Percentiles rank a stretch among this genome's conserved stretches.
Evolutionary conservation across 2,797 vertebrate genomes (phyloP).

Genomic region (Protosalanx chinensis): DNA sequence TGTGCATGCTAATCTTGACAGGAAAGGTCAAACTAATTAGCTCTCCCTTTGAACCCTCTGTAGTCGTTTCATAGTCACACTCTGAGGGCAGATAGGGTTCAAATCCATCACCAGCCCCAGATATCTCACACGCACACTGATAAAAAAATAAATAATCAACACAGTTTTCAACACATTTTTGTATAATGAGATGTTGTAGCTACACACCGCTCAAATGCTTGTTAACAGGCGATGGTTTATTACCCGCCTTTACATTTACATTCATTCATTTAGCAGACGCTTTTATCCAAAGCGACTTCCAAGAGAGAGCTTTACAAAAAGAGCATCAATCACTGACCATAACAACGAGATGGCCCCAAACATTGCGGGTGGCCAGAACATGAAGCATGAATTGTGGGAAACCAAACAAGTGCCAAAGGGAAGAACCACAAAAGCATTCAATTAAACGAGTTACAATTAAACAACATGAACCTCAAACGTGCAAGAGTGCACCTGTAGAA

Average conservation of each 20-base stretch:
- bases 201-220: not conserved
- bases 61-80: constrained; percentile 48
- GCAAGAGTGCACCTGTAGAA: no score
- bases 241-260: constrained; percentile 23
- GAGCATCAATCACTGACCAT: no score
- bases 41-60: constrained; percentile 67
- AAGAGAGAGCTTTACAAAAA: not conserved
- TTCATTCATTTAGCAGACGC: no score
- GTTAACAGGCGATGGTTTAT: constrained; percentile 8
- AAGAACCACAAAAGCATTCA: no score
- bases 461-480: no score
- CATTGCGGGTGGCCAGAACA: no score
- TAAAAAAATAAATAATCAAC: no score
- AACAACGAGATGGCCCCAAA: no score
- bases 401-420: no score
- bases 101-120: constrained; percentile 13
- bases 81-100: constrained; percentile 60
- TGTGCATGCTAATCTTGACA: constrained; percentile 71
- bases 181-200: constrained; percentile 3
- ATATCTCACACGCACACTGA: not conserved
- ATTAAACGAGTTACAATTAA: no score
- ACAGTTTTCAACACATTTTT: constrained; percentile 7
- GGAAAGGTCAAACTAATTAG: constrained; percentile 82
- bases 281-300: no score
- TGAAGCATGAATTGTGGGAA: no score